Evolutionary conservation across 2,888 invertebrate genomes (phyloP).

Genomic region (Monoplex corrugatus): DNA sequence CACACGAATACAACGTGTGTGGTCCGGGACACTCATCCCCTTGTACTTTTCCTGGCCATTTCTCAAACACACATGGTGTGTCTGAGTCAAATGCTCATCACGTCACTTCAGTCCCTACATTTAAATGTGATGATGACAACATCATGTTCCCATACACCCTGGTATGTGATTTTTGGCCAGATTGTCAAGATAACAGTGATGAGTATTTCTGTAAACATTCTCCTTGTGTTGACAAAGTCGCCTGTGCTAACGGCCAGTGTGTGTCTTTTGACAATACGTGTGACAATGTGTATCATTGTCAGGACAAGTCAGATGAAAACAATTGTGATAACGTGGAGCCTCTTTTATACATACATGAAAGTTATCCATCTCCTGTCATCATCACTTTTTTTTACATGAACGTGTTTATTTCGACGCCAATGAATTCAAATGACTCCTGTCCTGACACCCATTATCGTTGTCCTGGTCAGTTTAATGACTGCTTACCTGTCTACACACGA

Average conservation of each 20-base stretch:
- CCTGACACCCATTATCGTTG: not conserved
- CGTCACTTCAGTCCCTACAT: too few species aligned
- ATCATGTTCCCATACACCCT: too few species aligned
- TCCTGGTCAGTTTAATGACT: not conserved
- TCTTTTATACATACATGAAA: too few species aligned
- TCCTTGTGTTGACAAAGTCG: not conserved
- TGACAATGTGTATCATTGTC: not conserved
- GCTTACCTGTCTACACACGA: not conserved
- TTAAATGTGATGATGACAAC: too few species aligned
- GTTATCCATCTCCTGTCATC: not conserved
- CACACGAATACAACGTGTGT: too few species aligned
- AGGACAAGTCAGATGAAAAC: not conserved
- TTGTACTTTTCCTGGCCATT: too few species aligned
- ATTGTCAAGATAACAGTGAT: not conserved
- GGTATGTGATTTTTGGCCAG: not conserved
- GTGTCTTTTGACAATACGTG: not conserved
- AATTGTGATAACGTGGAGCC: not conserved
- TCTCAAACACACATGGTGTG: too few species aligned
- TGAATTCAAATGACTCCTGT: not conserved
- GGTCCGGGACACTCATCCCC: too few species aligned
- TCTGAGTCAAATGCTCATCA: too few species aligned
- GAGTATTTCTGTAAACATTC: not conserved
- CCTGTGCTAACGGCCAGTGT: not conserved
- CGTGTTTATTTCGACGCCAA: not conserved
- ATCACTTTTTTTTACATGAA: not conserved